phyloP scores from a whole-genome alignment of 2,797 vertebrate species.

The Phrynocephalus forsythii region DNA sequence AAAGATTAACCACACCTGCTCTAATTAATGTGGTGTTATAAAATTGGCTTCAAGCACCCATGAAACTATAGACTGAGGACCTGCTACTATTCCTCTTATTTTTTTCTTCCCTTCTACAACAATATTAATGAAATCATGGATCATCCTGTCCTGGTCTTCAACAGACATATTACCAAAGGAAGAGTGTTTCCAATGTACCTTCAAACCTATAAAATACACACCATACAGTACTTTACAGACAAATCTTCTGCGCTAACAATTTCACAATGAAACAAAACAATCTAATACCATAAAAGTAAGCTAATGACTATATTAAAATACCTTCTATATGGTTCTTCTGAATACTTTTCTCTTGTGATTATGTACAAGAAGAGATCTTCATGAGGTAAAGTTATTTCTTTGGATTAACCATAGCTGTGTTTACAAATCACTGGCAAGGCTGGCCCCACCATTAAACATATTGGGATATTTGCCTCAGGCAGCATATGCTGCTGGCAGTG shows the following conservation, averaged over 20 bases:
- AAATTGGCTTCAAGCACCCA: no score
- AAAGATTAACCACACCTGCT: no score
- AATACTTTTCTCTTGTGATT: not conserved
- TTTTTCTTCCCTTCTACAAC: no score
- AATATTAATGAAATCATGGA: not conserved
- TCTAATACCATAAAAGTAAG: slow-evolving; percentile 45
- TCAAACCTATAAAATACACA: no score
- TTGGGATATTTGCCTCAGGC: no score
- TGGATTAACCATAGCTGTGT: not conserved
- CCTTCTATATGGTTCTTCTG: slow-evolving; percentile 39
- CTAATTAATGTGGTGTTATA: no score
- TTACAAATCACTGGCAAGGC: not conserved
- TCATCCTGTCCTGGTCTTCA: not conserved
- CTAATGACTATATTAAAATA: slow-evolving; percentile 22
- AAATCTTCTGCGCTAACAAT: slow-evolving; percentile 17
- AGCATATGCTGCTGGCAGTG: no score
- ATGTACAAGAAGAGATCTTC: not conserved
- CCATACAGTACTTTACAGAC: slow-evolving; percentile 32
- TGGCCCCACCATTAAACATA: no score
- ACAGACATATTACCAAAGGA: not conserved
- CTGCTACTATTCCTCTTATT: no score
- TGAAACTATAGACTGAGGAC: no score
- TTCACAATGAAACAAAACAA: slow-evolving; percentile 16
- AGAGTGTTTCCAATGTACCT: not conserved
- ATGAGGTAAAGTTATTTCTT: not conserved